These are phyloP conservation scores for Tenthredo notha DNA, from an alignment of 2,888 invertebrate genomes.

Conservation along the genomic window DNA sequence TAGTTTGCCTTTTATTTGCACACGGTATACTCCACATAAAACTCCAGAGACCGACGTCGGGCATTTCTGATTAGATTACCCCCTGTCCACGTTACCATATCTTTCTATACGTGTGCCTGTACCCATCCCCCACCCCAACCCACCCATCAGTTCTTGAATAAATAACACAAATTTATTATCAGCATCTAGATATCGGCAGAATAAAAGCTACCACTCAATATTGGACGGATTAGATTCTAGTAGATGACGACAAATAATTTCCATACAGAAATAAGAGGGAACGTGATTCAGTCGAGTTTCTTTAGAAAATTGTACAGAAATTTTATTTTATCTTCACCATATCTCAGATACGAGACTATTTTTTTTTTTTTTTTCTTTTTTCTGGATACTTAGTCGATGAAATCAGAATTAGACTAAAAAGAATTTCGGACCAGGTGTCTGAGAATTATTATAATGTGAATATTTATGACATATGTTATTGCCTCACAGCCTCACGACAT, in stretches of 20 bases:
- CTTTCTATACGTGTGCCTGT: not conserved
- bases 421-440: not conserved
- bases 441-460: not conserved
- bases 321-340: not conserved
- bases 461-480: not conserved
- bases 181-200: not conserved
- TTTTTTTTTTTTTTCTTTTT: not conserved
- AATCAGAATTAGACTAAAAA: not conserved
- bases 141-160: not conserved
- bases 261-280: not conserved
- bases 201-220: slow-evolving; percentile 9
- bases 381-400: too few relatives aligned
- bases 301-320: not conserved
- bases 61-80: slow-evolving; percentile 57
- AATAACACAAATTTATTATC: not conserved
- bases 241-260: not conserved
- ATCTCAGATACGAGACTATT: not conserved
- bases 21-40: slow-evolving; percentile 18
- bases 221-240: not conserved
- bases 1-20: slow-evolving; percentile 37
- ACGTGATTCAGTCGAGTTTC: not conserved
- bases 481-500: not conserved
- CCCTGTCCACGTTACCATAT: slow-evolving; percentile 31
- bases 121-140: not conserved
- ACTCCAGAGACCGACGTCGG: slow-evolving; percentile 41